Conservation (phyloP, 2,888 invertebrate species). For the Petrolisthes cinctipes region DNA sequence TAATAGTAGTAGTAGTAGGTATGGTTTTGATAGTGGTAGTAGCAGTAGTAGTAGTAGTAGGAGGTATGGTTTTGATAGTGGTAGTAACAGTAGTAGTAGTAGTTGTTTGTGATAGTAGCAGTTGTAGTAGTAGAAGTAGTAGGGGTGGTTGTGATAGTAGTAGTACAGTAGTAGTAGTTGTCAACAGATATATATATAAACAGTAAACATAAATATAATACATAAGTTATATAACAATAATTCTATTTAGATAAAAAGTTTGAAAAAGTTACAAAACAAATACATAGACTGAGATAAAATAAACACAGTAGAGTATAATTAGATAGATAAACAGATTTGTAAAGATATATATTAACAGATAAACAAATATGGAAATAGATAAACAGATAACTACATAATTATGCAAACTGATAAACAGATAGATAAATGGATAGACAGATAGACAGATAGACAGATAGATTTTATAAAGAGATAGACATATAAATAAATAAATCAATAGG, state of each 20-base stretch:
- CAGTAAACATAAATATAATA: too few relatives aligned
- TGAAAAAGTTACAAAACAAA: too few relatives aligned
- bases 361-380: not conserved
- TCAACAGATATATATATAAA: too few relatives aligned
- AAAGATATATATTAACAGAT: too few relatives aligned
- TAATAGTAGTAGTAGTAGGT: not conserved
- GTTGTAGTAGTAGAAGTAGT: conserved; percentile 21
- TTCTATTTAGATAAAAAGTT: too few relatives aligned
- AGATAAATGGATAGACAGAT: not conserved
- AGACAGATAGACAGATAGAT: not conserved
- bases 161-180: too few relatives aligned
- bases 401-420: not conserved
- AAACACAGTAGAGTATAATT: not conserved
- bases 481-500: not conserved
- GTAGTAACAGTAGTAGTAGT: too few relatives aligned
- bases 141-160: conserved; percentile 16
- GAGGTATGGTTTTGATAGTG: too few relatives aligned
- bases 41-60: conserved; percentile 10
- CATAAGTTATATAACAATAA: too few relatives aligned
- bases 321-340: too few relatives aligned
- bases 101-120: too few relatives aligned
- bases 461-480: not conserved
- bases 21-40: conserved; percentile 11
- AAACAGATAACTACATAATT: not conserved
- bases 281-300: too few relatives aligned